phyloP scores from a whole-genome alignment of 2,888 invertebrate genomes.

The Erebia palarica region DNA sequence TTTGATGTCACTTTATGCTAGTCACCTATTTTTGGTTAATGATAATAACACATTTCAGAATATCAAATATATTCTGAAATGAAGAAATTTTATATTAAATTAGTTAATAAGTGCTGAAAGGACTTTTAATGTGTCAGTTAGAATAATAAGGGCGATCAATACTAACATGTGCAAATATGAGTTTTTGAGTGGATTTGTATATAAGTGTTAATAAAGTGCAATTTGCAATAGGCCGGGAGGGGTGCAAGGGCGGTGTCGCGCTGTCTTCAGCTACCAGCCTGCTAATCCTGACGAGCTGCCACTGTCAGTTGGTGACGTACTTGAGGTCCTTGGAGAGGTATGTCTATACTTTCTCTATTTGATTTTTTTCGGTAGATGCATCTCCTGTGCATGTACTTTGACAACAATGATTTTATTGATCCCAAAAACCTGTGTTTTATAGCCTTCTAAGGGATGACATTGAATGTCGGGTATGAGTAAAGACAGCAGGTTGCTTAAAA shows the following conservation, averaged over 20 bases:
- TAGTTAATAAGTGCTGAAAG: not conserved
- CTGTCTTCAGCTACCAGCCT: slow-evolving; percentile 95
- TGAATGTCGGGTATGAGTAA: too few relatives aligned
- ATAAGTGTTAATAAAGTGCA: not conserved
- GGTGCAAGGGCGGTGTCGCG: slow-evolving; percentile 87
- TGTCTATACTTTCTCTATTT: not conserved
- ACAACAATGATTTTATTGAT: too few relatives aligned
- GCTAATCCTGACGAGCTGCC: slow-evolving; percentile 96
- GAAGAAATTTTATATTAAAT: not conserved
- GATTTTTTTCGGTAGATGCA: not conserved
- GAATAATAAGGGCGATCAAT: not conserved
- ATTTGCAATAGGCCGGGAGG: slow-evolving; percentile 53
- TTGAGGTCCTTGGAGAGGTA: slow-evolving; percentile 93
- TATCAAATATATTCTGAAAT: too few relatives aligned
- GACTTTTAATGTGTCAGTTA: not conserved
- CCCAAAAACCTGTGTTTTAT: not conserved
- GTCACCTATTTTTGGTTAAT: too few relatives aligned
- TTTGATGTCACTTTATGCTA: slow-evolving; percentile 59
- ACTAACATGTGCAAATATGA: not conserved
- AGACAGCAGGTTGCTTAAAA: too few relatives aligned
- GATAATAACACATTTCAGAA: too few relatives aligned
- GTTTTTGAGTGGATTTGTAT: not conserved
- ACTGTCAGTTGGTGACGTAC: slow-evolving; percentile 92
- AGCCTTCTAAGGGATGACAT: not conserved
- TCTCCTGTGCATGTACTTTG: not conserved